Base-by-base conservation (phyloP, 2,888 invertebrate genomes). In the Drosophila cognata region DNA sequence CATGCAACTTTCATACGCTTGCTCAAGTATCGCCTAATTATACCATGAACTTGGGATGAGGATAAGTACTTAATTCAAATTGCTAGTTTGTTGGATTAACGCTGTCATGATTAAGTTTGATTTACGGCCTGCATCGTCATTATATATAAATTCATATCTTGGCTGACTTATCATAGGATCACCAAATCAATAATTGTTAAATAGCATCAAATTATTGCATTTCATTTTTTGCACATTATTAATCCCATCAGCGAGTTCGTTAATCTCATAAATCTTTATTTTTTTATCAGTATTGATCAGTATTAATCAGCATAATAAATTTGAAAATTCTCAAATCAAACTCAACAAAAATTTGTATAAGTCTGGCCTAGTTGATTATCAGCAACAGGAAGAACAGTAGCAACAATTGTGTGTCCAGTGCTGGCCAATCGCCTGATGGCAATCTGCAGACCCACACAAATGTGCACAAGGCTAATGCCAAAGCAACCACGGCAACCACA, bases 321-420 rank as follows among this genome's bases (percentile, higher is more conserved):
- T 16, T 46, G 7, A 46, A 46, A 25, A 46, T 13, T 4, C 13
- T 36, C 36, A 36, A 36, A 18, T 36, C 36, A 36, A 36, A 36
- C 36, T 36, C 36, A 36, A 13, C 21, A 46, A 2, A 28, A 28
- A 28, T 28, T 16, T 18, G 10, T 29, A 18, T 29, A 18, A 29
- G 4, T 10, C 50, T 51, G 29, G 10, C n/a, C n/a, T 33, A 31
- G 43, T 46, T 33, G 31, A 18, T 36, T 18, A 46, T n/a, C 61
- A 52, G 13, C 60, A 56, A 18, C 50, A 56, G n/a, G 60, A 46
- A 21, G 58, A 48, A 43, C 46, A 38, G 29, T 55, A 57, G 35
- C 74, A 74, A 59, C 75, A 60, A 59, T 74, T 69, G 74, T 21
- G 41, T 69, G 74, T 61, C 74, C 74, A 64, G 75, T 38, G 2